Base-by-base conservation (phyloP, 2,113 vertebrate genomes). In the Gobio gobio region DNA sequence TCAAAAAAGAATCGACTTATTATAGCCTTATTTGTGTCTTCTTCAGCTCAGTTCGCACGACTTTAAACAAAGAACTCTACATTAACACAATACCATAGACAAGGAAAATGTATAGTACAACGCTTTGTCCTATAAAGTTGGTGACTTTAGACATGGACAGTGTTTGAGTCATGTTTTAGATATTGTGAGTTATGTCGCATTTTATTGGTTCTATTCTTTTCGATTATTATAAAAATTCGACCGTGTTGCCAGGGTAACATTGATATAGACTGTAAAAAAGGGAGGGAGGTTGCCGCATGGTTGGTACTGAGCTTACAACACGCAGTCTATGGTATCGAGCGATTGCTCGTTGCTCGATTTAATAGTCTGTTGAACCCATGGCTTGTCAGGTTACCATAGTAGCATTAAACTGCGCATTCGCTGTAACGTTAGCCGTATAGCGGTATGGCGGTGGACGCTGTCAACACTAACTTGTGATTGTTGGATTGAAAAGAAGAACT, bases 301-400 rank as follows among this genome's bases (percentile, higher is more conserved):
- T 29, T 29, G 29, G 29, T 29, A 29, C 2, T 29, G 29, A 29
- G 29, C 29, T 29, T 29, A 29, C 29, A n/a, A n/a, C n/a, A n/a
- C n/a, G n/a, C n/a, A 1, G 29, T 29, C 29, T 29, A 29, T 29
- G 29, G 83, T 83, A 85, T 20, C 16, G 9, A 82, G 10, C 64
- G 85, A 89, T 61, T 84, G 56, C 72, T 94, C 91, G 64, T 70
- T 5, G 13, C 0, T 75, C 3, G 87, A 89, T 88, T 92, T 73
- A 18, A 0, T 59, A 20, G 14, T 77, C 92, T 94, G 94, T 94
- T 91, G 93, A 90, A 86, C 92, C 77, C 92, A 47, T 51, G 54
- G 90, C 82, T n/a, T 90, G 90, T 93, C 90, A 92, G 86, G 49
- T 88, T 87, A 43, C 92, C 91, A 81, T 92, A 84, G 92, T 89